Percentiles rank a stretch among this genome's conserved stretches.
phyloP scores from a whole-genome alignment of 2,113 vertebrate genomes.

The Psittacus erithacus region DNA sequence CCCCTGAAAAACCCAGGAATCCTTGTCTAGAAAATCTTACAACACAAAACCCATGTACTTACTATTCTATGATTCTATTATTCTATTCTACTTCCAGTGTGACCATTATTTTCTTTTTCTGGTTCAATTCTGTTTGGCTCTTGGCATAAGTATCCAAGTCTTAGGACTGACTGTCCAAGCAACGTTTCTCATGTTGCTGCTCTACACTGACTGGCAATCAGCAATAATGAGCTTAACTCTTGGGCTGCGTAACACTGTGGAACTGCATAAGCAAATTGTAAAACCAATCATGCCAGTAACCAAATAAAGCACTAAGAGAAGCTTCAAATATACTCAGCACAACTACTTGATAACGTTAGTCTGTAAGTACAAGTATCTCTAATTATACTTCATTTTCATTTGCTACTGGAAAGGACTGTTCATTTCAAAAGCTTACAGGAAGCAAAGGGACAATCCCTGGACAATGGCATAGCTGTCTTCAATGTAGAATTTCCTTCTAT shows the following conservation, averaged over 20 bases:
- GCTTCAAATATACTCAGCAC: background rate
- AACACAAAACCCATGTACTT: background rate
- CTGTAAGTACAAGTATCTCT: background rate
- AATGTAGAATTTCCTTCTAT: background rate
- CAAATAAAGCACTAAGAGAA: background rate
- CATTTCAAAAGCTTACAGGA: background rate
- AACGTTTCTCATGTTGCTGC: background rate
- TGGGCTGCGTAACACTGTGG: rapidly evolving
- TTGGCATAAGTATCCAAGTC: background rate
- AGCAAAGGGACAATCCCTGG: background rate
- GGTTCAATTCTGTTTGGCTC: background rate
- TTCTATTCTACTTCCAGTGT: background rate
- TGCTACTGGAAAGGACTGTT: background rate
- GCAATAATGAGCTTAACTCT: background rate
- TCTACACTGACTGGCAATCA: background rate
- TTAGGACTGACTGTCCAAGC: background rate
- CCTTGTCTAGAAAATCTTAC: background rate
- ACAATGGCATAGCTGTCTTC: background rate
- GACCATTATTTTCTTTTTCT: background rate
- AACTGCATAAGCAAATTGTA: background rate
- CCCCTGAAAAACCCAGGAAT: background rate
- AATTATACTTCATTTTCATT: background rate
- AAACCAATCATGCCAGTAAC: background rate
- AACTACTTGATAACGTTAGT: background rate
- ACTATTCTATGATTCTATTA: too few relatives aligned